Percentiles rank a stretch among this genome's conserved stretches.
These are phyloP conservation scores for Cliona cf. orientalis DNA, from an alignment of 37 sponge, comb jelly and placozoan species.

Conservation along the genomic window DNA sequence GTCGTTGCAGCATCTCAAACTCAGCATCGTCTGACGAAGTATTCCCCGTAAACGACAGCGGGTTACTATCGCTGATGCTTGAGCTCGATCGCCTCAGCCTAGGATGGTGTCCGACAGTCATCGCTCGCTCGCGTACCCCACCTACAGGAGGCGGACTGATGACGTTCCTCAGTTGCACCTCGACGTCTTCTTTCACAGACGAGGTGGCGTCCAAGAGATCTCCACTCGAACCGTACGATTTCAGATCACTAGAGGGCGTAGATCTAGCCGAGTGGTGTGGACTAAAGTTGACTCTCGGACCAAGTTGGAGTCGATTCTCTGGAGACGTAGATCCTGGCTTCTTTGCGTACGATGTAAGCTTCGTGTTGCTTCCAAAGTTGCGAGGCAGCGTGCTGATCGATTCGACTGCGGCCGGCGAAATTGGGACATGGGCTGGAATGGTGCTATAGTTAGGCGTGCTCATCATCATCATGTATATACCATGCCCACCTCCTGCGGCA, in stretches of 20 bases:
- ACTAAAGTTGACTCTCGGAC: neutral
- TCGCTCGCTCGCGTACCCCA: neutral
- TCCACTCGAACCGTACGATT: constrained; percentile 30
- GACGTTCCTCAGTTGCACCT: neutral
- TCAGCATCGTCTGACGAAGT: too few species aligned
- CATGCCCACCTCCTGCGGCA: neutral
- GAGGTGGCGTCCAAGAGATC: constrained; percentile 18
- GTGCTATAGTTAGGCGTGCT: too few species aligned
- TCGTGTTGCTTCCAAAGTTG: constrained; percentile 33
- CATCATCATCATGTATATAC: neutral
- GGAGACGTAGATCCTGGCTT: neutral
- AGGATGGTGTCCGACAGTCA: neutral
- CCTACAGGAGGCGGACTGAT: constrained; percentile 21
- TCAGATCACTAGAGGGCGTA: neutral
- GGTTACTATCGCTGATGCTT: neutral
- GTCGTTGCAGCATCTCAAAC: too few species aligned
- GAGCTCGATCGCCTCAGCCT: neutral
- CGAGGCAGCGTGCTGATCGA: constrained; percentile 20
- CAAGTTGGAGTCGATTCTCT: neutral
- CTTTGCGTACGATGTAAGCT: neutral
- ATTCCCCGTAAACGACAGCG: too few species aligned
- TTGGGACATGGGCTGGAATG: neutral
- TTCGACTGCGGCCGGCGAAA: neutral
- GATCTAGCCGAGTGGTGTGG: constrained; percentile 1
- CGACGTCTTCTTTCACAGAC: neutral